phyloP scores from a whole-genome alignment of 2,113 vertebrate species.

The Bubo bubo region DNA sequence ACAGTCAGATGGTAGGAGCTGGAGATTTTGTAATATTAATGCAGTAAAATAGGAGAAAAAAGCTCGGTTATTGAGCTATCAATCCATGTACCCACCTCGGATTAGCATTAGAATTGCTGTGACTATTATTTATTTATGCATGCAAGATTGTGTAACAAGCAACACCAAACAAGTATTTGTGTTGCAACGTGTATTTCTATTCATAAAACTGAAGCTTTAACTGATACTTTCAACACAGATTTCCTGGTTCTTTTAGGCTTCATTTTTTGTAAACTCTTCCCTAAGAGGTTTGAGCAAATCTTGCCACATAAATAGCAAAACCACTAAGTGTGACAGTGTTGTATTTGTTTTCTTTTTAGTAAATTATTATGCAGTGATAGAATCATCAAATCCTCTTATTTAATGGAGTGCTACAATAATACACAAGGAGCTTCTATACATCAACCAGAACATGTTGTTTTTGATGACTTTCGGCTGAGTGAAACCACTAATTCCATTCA shows the following conservation, averaged over 20 bases:
- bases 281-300: not conserved
- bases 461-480: not conserved
- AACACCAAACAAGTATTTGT: not conserved
- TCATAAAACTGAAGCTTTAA: not conserved
- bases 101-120: not conserved
- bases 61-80: not conserved
- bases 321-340: not conserved
- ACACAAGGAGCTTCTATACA: not conserved
- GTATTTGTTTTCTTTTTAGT: not conserved
- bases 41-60: not conserved
- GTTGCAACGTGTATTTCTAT: not conserved
- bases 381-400: not conserved
- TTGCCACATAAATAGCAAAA: not conserved
- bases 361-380: not conserved
- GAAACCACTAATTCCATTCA: not conserved
- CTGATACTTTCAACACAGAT: not conserved
- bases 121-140: not conserved
- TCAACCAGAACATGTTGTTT: not conserved
- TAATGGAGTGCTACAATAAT: not conserved
- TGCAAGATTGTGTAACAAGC: not conserved
- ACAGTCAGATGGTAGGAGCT: not conserved
- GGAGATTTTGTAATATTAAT: slow-evolving; percentile 7
- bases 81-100: not conserved
- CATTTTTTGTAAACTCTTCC: not conserved
- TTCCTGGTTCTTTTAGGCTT: not conserved